Evolutionary conservation across 2,113 vertebrate species (phyloP), one percentile per base, ranked within the genome.

Genomic region (Labrus mixtus): DNA sequence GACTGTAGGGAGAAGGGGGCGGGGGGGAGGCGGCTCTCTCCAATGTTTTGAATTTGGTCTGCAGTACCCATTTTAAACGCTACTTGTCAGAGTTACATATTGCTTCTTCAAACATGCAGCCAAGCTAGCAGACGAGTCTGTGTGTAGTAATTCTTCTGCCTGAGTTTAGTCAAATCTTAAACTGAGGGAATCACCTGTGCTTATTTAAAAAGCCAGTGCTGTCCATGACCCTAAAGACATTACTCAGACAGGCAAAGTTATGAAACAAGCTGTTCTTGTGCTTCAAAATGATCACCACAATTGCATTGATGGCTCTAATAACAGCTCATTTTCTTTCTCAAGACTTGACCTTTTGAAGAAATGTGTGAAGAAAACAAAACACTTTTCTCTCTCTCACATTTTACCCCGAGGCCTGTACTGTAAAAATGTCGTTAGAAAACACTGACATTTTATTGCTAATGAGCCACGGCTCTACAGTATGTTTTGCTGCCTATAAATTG

Each of bases 281-380:
- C 39, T 45, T 12, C 4, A 7, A 45, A 45, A 45, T 45, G 11
- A 45, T 45, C 29, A 12, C 12, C 5, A 45, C 43, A 45, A 15
- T 15, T 45, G 20, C 65, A 58, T 5, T 41, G 29, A 53, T 15
- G 43, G n/a, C 10, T n/a, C 29, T 53, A 23, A 57, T 57, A 50
- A 33, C 13, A 53, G 68, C 12, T 7, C 10, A 19, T 6, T 61
- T 45, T 29, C 13, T n/a, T 19, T 20, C n/a, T 7, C 22, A 54
- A 51, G 13, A 17, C 53, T 10, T 76, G 67, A 79, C 66, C 56
- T 75, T 79, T 62, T 59, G 39, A 57, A 17, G 39, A 69, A 22
- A 4, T 16, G 9, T 41, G 60, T 51, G 43, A 72, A 45, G 15
- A 36, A 72, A 66, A 69, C 17, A 60, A 50, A 64, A 41, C 6